phyloP scores from a whole-genome alignment of 1,140 invertebrate species.

The Drosophila kikkawai region DNA sequence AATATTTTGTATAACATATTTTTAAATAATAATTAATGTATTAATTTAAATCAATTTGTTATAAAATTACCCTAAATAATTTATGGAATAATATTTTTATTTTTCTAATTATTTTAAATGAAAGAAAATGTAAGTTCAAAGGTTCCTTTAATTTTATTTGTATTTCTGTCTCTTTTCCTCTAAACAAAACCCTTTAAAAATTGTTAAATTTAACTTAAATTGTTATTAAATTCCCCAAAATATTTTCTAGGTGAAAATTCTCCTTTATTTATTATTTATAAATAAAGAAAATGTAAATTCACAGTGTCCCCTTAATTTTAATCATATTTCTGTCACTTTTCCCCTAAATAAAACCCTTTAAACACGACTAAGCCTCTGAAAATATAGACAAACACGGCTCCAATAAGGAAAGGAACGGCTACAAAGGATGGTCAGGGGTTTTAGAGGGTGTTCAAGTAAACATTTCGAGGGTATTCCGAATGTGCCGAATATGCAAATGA shows the following conservation, averaged over 20 bases:
- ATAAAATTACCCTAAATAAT: no score
- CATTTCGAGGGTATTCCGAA: constrained; percentile 55
- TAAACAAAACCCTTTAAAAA: constrained; percentile 11
- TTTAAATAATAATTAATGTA: no score
- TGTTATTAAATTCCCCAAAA: no score
- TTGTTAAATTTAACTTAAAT: no score
- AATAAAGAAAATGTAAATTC: not conserved
- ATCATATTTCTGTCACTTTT: constrained; percentile 14
- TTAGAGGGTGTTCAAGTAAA: constrained; percentile 36
- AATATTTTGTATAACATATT: not conserved
- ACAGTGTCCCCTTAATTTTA: constrained; percentile 1
- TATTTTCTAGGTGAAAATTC: no score
- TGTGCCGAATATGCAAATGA: constrained; percentile 79
- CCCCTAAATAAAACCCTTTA: constrained; percentile 7
- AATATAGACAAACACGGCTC: constrained; percentile 13
- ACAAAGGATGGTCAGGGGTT: constrained; percentile 4
- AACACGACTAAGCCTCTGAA: not conserved
- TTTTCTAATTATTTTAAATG: not conserved
- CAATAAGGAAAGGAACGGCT: constrained; percentile 8
- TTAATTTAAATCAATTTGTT: no score
- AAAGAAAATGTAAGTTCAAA: not conserved
- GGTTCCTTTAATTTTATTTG: not conserved
- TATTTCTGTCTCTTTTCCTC: constrained; percentile 9
- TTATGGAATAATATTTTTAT: no score
- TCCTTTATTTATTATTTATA: not conserved